Base-by-base conservation (phyloP, 37 sponge, comb jelly and placozoan genomes). In the Hormiphora californensis region DNA sequence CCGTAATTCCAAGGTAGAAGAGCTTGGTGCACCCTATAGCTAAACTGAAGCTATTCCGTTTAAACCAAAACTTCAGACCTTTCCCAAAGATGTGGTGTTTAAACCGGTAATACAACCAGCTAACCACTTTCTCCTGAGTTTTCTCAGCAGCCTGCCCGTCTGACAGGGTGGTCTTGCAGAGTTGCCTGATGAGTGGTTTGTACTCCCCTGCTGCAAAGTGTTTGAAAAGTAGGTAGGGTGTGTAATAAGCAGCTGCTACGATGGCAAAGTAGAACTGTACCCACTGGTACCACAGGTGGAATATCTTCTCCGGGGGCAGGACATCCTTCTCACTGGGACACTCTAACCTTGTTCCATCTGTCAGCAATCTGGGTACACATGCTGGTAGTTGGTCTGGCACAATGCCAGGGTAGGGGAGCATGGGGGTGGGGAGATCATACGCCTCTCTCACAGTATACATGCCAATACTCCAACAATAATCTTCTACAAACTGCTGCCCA, bases 251-350 rank as follows among this genome's bases (percentile, higher is more conserved):
- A 21, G 27, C 27, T 28, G 61, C 61, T 4, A 57, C 61, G 7
- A 57, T 57, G 30, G 30, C n/a, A 30, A 57, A 57, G 61, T 57
- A 57, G n/a, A 57, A 57, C n/a, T 30, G n/a, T 19, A 30, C 61
- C 61, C 61, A 57, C 61, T 57, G 61, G 61, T 57, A 57, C 61
- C 61, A 57, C 61, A 57, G 27, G 61, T 57, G 61, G n/a, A 21
- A 57, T 5, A 57, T 57, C 23, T 12, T 57, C 17, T 57, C 61
- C 27, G 61, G 3, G 7, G 61, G 61, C 61, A 57, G 9, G 23
- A 57, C 61, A 15, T 57, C 61, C n/a, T 57, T 57, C 61, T 57
- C 61, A 57, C 61, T 57, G 61, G 30, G 30, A 57, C 61, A 57
- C 23, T 57, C 27, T 5, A 30, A 28, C n/a, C 7, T 19, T 5